Percentiles rank a stretch among this genome's conserved stretches.
Evolutionary conservation across 2,113 vertebrate genomes (phyloP).

Genomic region (Tenrec ecaudatus): DNA sequence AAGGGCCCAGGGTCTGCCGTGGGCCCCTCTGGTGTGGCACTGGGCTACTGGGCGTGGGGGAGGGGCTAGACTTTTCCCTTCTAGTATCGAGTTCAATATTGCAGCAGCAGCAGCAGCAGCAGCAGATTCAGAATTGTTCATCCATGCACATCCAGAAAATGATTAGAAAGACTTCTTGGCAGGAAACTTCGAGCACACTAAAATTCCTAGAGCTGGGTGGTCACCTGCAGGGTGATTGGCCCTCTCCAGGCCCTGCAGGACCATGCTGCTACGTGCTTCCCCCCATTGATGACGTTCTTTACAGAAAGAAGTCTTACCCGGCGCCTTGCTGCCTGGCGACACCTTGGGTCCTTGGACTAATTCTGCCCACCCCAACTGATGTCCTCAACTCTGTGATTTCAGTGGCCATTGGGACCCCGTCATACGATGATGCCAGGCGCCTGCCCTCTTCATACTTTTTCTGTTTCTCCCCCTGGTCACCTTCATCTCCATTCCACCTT

Average conservation of each 20-base stretch:
- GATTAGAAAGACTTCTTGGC: not conserved
- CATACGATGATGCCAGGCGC: no score
- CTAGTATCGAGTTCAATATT: not conserved
- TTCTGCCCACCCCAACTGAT: not conserved
- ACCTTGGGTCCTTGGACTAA: not conserved
- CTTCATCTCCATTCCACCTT: not conserved
- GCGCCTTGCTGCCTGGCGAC: not conserved
- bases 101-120: not conserved
- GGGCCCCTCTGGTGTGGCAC: not conserved
- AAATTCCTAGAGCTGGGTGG: not conserved
- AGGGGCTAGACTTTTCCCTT: not conserved
- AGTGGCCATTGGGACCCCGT: not conserved
- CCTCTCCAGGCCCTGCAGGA: not conserved
- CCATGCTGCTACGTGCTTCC: not conserved
- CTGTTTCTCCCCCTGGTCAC: not conserved
- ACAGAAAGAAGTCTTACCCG: not conserved
- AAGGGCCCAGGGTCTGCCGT: not conserved
- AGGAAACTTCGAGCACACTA: not conserved
- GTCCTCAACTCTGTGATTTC: not conserved
- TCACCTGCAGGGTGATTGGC: not conserved
- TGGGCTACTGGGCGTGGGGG: rapidly evolving
- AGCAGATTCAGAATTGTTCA: not conserved
- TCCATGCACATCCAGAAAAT: not conserved
- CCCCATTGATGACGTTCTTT: not conserved
- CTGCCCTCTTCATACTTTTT: not conserved